A percentile compares a stretch with the other conserved stretches of the same genome.
phyloP scores from a whole-genome alignment of 2,888 invertebrate genomes.

The Apomyelois bistriatella region DNA sequence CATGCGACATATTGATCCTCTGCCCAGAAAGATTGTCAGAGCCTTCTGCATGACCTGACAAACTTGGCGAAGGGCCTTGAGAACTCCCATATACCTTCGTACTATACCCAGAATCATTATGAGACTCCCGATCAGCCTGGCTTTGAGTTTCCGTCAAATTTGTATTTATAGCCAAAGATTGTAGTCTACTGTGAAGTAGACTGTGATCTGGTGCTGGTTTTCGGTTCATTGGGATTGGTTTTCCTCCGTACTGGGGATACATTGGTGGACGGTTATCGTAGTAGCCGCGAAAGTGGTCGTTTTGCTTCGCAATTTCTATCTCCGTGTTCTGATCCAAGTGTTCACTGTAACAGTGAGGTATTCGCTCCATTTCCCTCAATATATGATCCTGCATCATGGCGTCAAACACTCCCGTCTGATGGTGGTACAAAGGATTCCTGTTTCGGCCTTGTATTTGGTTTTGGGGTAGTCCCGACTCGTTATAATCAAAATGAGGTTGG shows the following conservation, averaged over 20 bases:
- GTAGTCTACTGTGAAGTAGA: constrained; percentile 66
- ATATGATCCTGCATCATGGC: constrained; percentile 79
- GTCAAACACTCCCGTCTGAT: constrained; percentile 68
- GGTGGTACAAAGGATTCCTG: constrained; percentile 66
- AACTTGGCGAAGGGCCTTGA: constrained; percentile 87
- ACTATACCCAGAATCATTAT: constrained; percentile 92
- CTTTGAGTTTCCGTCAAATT: constrained; percentile 71
- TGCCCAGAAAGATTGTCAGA: constrained; percentile 65
- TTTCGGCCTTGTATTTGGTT: constrained; percentile 55
- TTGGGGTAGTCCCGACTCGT: constrained; percentile 51
- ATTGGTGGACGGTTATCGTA: constrained; percentile 60
- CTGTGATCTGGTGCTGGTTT: constrained; percentile 64
- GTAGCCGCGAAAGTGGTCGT: constrained; percentile 64
- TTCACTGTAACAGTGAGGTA: constrained; percentile 72
- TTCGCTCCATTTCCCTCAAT: constrained; percentile 71
- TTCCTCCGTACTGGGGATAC: constrained; percentile 43
- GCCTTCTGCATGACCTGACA: constrained; percentile 79
- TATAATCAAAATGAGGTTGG: constrained; percentile 54
- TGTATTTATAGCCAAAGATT: constrained; percentile 72
- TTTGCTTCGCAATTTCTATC: constrained; percentile 69
- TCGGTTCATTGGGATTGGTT: constrained; percentile 40
- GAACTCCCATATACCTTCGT: constrained; percentile 90
- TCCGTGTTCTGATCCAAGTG: constrained; percentile 70
- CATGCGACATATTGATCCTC: constrained; percentile 52
- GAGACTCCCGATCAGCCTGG: constrained; percentile 82